Base-by-base conservation (phyloP, 2,113 vertebrate species). In the Petromus typicus region DNA sequence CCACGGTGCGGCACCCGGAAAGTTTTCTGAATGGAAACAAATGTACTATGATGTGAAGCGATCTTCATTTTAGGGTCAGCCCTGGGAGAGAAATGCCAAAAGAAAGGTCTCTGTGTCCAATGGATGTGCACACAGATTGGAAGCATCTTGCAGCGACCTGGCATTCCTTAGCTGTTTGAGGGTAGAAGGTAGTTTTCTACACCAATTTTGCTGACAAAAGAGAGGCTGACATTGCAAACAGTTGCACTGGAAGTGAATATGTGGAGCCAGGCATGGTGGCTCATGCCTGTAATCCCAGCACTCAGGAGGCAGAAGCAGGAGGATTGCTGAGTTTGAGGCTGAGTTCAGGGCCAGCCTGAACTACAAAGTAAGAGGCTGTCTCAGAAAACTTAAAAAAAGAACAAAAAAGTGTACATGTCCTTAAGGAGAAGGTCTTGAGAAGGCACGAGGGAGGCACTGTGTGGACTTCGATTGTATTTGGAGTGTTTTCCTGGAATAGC, bases 21-120 rank as follows among this genome's bases (percentile, higher is more conserved):
- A 30, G 25, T 76, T 95, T 93, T 87, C n/a, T 80, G 23, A 90
- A 56, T 43, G 80, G 84, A 96, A 82, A n/a, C 23, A 61, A 61
- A 57, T 23, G 6, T 2, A 63, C 23, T 79, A 32, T 2, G n/a
- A 66, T 63, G 87, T 88, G 3, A 13, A 81, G 64, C 67, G 32
- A 32, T 91, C 34, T 86, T 76, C 27, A 71, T 78, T 79, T 76
- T n/a, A 63, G 79, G 9, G 17, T 5, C 40, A 61, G 57, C 25
- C 45, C 67, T 67, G 56, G 22, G 59, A 56, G 51, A 80, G 20
- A 57, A 7, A 79, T 22, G n/a, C 27, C 79, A 71, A 94, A 56
- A 43, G 45, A 83, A 69, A 93, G 37, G 40, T 82, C 59, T 82
- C 71, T 40, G 11, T 69, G 43, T 80, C 43, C 51, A 7, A 17